A percentile compares a stretch with the other conserved stretches of the same genome.
These are phyloP conservation scores for Pandemis corylana DNA, from an alignment of 2,888 invertebrate species.

Conservation along the genomic window DNA sequence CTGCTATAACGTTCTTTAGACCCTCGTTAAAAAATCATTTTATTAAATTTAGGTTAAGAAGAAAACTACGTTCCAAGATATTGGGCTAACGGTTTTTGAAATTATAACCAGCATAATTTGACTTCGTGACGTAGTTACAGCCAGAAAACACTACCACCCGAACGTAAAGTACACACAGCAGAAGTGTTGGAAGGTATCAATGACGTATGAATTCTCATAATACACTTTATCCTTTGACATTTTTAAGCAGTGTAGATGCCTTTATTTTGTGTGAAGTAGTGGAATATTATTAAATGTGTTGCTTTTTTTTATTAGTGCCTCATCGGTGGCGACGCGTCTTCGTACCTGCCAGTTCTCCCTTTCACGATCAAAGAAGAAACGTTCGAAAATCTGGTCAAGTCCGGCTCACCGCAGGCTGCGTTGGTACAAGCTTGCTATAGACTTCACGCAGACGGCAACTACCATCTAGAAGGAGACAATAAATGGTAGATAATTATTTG, in stretches of 20 bases:
- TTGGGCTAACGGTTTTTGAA: not conserved
- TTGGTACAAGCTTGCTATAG: constrained; percentile 72
- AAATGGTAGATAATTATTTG: constrained; percentile 64
- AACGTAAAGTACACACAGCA: too few species aligned
- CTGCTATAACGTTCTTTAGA: not conserved
- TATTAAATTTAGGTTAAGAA: not conserved
- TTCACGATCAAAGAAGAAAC: constrained; percentile 64
- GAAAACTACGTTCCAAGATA: not conserved
- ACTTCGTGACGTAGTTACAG: too few species aligned
- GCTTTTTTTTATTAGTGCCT: constrained; percentile 62
- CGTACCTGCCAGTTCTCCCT: constrained; percentile 75
- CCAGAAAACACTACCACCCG: too few species aligned
- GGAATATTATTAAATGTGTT: too few species aligned
- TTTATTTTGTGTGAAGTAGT: too few species aligned
- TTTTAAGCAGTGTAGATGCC: too few species aligned
- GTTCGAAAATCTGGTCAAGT: constrained; percentile 68
- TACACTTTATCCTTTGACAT: too few species aligned
- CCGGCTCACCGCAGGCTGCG: constrained; percentile 65
- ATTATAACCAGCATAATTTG: too few species aligned
- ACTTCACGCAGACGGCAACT: constrained; percentile 64
- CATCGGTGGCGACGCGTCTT: constrained; percentile 73
- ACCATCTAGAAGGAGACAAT: constrained; percentile 72
- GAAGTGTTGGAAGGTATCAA: too few species aligned
- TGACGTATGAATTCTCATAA: too few species aligned
- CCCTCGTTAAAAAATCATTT: not conserved